Conservation (phyloP, 1,140 invertebrate genomes). For the Zaprionus ornatus region DNA sequence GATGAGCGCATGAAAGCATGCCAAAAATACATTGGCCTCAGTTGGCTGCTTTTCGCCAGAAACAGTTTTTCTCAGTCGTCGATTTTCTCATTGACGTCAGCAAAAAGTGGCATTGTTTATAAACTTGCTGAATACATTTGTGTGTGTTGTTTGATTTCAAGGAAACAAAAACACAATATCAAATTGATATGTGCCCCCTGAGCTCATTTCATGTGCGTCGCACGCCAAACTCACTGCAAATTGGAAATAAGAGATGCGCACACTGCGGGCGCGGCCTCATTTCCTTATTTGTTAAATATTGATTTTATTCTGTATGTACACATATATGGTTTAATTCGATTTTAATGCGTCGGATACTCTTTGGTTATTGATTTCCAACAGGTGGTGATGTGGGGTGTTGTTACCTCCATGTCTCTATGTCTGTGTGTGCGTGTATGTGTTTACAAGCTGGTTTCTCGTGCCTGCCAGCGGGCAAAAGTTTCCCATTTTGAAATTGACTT, state of each 20-base stretch:
- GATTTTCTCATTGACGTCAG: slow-evolving; percentile 67
- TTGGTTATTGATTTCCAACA: slow-evolving; percentile 42
- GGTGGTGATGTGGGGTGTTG: slow-evolving; percentile 6
- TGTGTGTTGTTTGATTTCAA: slow-evolving; percentile 25
- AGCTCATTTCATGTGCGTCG: slow-evolving; percentile 23
- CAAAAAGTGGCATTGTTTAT: slow-evolving; percentile 43
- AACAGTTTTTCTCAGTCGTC: slow-evolving; percentile 41
- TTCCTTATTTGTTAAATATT: slow-evolving; percentile 45
- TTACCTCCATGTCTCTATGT: background rate
- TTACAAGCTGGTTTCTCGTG: background rate
- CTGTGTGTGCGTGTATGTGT: background rate
- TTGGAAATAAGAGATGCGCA: slow-evolving; percentile 11
- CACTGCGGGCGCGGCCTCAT: slow-evolving; percentile 18
- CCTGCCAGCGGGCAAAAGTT: slow-evolving; percentile 4
- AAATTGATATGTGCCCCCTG: background rate
- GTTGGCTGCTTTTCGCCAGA: slow-evolving; percentile 46
- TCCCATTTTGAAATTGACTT: slow-evolving; percentile 8
- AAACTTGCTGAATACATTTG: slow-evolving; percentile 9
- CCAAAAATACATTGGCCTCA: slow-evolving; percentile 73
- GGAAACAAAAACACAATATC: slow-evolving; percentile 28
- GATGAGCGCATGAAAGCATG: slow-evolving; percentile 48
- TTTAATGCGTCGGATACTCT: slow-evolving; percentile 7
- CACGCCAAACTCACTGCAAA: slow-evolving; percentile 19
- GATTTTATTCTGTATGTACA: slow-evolving; percentile 35
- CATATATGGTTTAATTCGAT: slow-evolving; percentile 3